Evolutionary conservation across 2,113 vertebrate species (phyloP), one percentile per base, ranked within the genome.

Genomic region (Corynorhinus townsendii): DNA sequence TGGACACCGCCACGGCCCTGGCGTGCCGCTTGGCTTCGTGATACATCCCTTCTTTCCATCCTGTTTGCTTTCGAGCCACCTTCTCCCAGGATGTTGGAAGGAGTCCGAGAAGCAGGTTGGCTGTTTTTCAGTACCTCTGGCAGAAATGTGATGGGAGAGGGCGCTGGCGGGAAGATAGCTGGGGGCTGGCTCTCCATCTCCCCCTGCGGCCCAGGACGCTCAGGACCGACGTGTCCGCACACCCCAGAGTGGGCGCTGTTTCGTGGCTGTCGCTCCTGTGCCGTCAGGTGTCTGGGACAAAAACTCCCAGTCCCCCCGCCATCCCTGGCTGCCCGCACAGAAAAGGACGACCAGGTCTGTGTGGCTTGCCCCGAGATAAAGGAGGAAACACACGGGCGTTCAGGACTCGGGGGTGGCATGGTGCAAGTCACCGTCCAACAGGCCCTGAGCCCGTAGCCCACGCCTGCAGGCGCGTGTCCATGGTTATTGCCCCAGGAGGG

Each of bases 401-500:
- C 11, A 66, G 66, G 73, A 62, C 30, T 20, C 22, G 66, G 45
- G 69, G 76, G 83, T 77, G 64, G 62, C 54, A 22, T 73, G 35
- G 82, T 90, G 62, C 62, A 87, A 89, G 82, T 90, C 54, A 81
- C 83, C 85, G 62, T 68, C 52, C 85, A 94, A 10, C 33, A 35
- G 79, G 62, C 17, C 49, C 0, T 72, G 64, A 86, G 75, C 82
- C 79, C 11, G 35, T 22, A 47, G 30, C 84, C 81, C 12, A 30
- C 33, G 73, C 76, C 90, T 47, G 40, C 71, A 30, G 75, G 71
- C 72, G 93, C 85, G 6, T 85, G 59, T 86, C 45, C 80, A 43
- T 40, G 73, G 47, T 59, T 59, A 64, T 75, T 77, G 64, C 80
- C 59, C 4, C 49, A 81, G 71, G 76, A 49, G 3, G 49, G 72